Percentiles rank a stretch among this genome's conserved stretches.
Conservation (phyloP, 2,888 invertebrate genomes). For the Euzophera pinguis region DNA sequence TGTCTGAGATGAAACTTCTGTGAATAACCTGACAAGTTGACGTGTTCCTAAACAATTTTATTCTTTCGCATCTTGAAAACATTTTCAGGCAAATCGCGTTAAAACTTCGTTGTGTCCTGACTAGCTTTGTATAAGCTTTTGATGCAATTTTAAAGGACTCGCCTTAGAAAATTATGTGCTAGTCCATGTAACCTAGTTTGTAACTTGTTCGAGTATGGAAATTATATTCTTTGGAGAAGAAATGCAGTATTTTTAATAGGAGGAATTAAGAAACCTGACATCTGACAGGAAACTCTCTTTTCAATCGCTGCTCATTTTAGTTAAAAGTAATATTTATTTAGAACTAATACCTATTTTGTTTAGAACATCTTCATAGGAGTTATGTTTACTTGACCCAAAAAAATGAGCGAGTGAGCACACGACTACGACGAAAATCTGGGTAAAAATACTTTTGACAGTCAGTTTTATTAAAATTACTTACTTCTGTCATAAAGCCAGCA, state of each 20-base stretch:
- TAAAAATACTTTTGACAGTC: no score
- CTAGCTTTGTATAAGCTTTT: slow-evolving; percentile 16
- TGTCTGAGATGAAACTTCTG: neutral
- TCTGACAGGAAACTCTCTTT: no score
- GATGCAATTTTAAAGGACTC: slow-evolving; percentile 19
- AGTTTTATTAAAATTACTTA: no score
- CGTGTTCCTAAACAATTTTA: slow-evolving; percentile 21
- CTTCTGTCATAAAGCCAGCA: no score
- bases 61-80: slow-evolving; percentile 20
- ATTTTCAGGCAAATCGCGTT: slow-evolving; percentile 22
- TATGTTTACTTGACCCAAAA: no score
- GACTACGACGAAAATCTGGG: no score
- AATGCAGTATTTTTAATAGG: neutral
- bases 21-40: slow-evolving; percentile 14
- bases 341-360: no score
- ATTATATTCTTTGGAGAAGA: slow-evolving; percentile 3
- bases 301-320: no score
- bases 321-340: no score
- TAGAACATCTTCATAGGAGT: no score
- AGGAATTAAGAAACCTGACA: no score
- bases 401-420: no score
- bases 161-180: slow-evolving; percentile 14
- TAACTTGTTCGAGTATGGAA: slow-evolving; percentile 8
- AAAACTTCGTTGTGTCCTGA: slow-evolving; percentile 17
- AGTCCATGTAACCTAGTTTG: slow-evolving; percentile 13